These are phyloP conservation scores for Heteromurus nitidus DNA, from an alignment of 2,888 invertebrate species.

Conservation along the genomic window DNA sequence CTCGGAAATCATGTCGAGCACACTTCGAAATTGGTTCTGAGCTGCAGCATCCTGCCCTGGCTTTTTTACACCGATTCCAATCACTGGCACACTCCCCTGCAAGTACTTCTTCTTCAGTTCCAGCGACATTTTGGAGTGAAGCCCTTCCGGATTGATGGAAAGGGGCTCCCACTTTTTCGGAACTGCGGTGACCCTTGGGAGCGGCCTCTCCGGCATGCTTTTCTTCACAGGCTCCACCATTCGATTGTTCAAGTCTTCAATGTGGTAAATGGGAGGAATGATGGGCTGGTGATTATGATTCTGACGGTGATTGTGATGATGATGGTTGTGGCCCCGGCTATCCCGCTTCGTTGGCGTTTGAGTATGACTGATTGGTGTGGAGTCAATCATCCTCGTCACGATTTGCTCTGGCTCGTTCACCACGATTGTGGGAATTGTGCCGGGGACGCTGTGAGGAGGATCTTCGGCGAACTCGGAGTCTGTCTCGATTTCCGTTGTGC, in stretches of 20 bases:
- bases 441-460: slow-evolving; percentile 78
- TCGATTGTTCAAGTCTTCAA: slow-evolving; percentile 59
- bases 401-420: slow-evolving; percentile 79
- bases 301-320: slow-evolving; percentile 8
- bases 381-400: slow-evolving; percentile 67
- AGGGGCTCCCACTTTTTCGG: slow-evolving; percentile 71
- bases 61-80: slow-evolving; percentile 86
- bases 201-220: slow-evolving; percentile 64
- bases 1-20: slow-evolving; percentile 90
- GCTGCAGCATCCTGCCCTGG: slow-evolving; percentile 13
- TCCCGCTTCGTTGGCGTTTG: slow-evolving; percentile 58
- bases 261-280: slow-evolving; percentile 28
- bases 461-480: slow-evolving; percentile 94
- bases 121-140: slow-evolving; percentile 89
- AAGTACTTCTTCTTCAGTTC: slow-evolving; percentile 91
- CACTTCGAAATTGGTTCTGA: slow-evolving; percentile 82
- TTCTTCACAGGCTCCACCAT: slow-evolving; percentile 68
- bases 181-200: slow-evolving; percentile 70
- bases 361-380: slow-evolving; percentile 66
- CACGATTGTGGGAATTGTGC: slow-evolving; percentile 84
- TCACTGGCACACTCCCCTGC: slow-evolving; percentile 80
- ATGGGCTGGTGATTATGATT: slow-evolving; percentile 19
- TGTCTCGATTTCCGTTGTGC: slow-evolving; percentile 93
- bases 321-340: neutral
- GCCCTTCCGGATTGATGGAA: slow-evolving; percentile 77